phyloP scores from a whole-genome alignment of 2,888 invertebrate genomes.

The Hirtodrosophila alboralis region DNA sequence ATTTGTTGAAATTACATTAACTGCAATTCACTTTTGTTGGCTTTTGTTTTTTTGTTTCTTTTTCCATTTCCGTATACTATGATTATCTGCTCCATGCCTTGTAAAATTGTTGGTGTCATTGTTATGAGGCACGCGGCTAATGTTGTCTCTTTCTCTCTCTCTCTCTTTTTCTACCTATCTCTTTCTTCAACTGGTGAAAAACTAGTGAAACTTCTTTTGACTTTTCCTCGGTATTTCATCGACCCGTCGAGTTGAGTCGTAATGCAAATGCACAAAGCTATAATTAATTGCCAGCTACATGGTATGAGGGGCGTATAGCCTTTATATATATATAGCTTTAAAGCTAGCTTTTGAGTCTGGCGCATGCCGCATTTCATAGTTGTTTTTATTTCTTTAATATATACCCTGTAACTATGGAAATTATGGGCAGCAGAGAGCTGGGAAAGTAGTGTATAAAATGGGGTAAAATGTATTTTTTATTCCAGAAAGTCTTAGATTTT shows the following conservation, averaged over 20 bases:
- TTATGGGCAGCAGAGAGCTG: too few relatives aligned
- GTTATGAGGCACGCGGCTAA: constrained; percentile 61
- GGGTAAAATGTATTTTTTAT: too few relatives aligned
- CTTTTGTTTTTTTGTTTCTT: constrained; percentile 40
- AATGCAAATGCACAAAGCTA: constrained; percentile 58
- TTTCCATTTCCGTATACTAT: constrained; percentile 34
- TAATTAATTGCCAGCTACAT: constrained; percentile 62
- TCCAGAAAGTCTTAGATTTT: too few relatives aligned
- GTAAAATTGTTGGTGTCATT: constrained; percentile 75
- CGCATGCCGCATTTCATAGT: constrained; percentile 21
- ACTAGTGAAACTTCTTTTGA: constrained; percentile 52
- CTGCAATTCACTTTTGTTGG: constrained; percentile 73
- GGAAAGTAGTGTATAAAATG: too few relatives aligned
- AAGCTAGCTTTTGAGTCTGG: constrained; percentile 18
- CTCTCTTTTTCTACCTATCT: too few relatives aligned
- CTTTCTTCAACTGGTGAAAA: constrained; percentile 31
- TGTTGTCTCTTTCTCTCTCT: too few relatives aligned
- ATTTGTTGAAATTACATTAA: constrained; percentile 63
- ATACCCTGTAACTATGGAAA: constrained; percentile 15
- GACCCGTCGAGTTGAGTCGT: too few relatives aligned
- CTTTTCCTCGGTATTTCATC: constrained; percentile 17
- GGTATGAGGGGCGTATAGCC: constrained; percentile 46
- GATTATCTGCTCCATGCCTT: constrained; percentile 76
- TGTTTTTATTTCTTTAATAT: too few relatives aligned
- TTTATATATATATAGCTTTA: too few relatives aligned